A percentile compares a stretch with the other conserved stretches of the same genome.
These are phyloP conservation scores for Drosophila repleta DNA, from an alignment of 1,140 invertebrate genomes.

Conservation along the genomic window DNA sequence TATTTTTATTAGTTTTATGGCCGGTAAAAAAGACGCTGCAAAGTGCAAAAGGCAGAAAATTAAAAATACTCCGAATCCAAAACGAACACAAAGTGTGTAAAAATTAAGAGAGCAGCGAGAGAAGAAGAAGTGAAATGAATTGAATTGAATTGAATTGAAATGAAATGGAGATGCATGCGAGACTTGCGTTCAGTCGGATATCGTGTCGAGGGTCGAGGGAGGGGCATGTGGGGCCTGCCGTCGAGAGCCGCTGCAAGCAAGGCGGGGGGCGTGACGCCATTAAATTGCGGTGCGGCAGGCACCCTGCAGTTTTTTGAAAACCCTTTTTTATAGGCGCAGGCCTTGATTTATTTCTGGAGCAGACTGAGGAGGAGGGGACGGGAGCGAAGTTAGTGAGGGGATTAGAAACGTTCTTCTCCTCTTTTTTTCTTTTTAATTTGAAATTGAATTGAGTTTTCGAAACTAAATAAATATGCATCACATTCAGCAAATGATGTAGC, in stretches of 20 bases:
- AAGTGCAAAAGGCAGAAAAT: slow-evolving; percentile 80
- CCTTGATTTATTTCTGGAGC: slow-evolving; percentile 63
- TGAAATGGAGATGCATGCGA: slow-evolving; percentile 8
- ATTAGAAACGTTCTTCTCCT: background rate
- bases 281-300: slow-evolving; percentile 47
- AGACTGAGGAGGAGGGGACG: background rate
- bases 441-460: slow-evolving; percentile 32
- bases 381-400: background rate
- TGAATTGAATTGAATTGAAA: slow-evolving; percentile 68
- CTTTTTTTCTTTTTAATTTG: slow-evolving; percentile 28
- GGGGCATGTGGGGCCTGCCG: background rate
- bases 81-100: slow-evolving; percentile 26
- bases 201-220: background rate
- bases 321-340: slow-evolving; percentile 33
- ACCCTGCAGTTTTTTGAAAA: slow-evolving; percentile 22
- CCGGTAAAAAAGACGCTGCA: slow-evolving; percentile 65
- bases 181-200: slow-evolving; percentile 6
- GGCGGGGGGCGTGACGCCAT: slow-evolving; percentile 69
- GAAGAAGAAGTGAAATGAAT: slow-evolving; percentile 49
- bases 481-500: slow-evolving; percentile 13
- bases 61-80: slow-evolving; percentile 76
- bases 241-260: background rate
- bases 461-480: slow-evolving; percentile 21
- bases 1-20: slow-evolving; percentile 80
- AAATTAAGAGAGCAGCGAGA: slow-evolving; percentile 28